Evolutionary conservation across 1,140 invertebrate species (phyloP).

Genomic region (Oryzaephilus surinamensis): DNA sequence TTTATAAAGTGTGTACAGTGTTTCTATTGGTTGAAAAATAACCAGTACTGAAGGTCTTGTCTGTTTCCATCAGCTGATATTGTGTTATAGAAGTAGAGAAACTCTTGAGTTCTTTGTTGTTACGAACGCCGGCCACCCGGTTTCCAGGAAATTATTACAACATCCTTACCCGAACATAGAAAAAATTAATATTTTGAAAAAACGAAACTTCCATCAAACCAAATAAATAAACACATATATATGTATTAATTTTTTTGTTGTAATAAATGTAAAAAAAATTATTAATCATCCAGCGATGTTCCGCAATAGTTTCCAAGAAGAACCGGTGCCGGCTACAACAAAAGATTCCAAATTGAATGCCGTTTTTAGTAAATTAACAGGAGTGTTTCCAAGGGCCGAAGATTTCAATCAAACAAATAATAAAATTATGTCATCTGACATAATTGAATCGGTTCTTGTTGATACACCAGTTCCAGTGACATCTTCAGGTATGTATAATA

Average conservation of each 20-base stretch:
- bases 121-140: slow-evolving; percentile 13
- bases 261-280: too few relatives aligned
- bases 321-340: too few relatives aligned
- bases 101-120: slow-evolving; percentile 27
- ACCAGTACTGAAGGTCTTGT: too few relatives aligned
- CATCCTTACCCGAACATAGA: background rate
- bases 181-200: slow-evolving; percentile 3
- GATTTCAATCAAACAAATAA: slow-evolving; percentile 21
- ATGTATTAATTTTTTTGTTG: too few relatives aligned
- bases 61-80: slow-evolving; percentile 30
- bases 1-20: slow-evolving; percentile 18
- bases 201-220: background rate
- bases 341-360: slow-evolving; percentile 25
- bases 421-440: slow-evolving; percentile 31
- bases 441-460: slow-evolving; percentile 29
- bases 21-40: slow-evolving; percentile 21
- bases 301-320: too few relatives aligned
- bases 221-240: too few relatives aligned
- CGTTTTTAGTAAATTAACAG: slow-evolving; percentile 27
- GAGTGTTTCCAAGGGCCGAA: slow-evolving; percentile 24
- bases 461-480: slow-evolving; percentile 26
- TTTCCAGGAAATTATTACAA: background rate
- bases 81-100: too few relatives aligned
- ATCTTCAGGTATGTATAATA: slow-evolving; percentile 22
- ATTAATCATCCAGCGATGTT: too few relatives aligned